Evolutionary conservation across 2,888 invertebrate species (phyloP).

Genomic region (Tachina lurida): DNA sequence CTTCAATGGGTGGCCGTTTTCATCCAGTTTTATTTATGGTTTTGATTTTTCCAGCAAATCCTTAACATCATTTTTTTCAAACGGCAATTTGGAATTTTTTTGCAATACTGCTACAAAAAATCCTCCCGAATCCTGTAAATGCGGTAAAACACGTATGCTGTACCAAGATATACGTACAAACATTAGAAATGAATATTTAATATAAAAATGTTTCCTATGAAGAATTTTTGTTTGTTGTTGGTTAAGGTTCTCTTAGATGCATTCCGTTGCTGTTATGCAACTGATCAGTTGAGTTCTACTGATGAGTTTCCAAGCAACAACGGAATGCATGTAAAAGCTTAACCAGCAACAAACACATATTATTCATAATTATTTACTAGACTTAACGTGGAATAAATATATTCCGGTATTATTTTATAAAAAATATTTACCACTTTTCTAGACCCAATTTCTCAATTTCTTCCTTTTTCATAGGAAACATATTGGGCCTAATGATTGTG

Average conservation of each 20-base stretch:
- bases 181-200: neutral
- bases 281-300: no score
- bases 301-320: no score
- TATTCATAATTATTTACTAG: no score
- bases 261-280: no score
- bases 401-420: neutral
- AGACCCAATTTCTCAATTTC: slow-evolving; percentile 87
- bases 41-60: slow-evolving; percentile 73
- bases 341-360: no score
- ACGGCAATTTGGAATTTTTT: slow-evolving; percentile 88
- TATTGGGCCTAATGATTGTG: slow-evolving; percentile 91
- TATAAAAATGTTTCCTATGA: no score
- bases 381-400: no score
- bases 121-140: slow-evolving; percentile 98
- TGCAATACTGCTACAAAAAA: slow-evolving; percentile 98
- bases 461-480: slow-evolving; percentile 93
- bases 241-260: no score
- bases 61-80: slow-evolving; percentile 84
- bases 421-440: slow-evolving; percentile 87
- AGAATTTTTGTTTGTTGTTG: no score
- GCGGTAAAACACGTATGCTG: slow-evolving; percentile 96
- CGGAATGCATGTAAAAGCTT: no score
- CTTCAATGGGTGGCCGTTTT: slow-evolving; percentile 76
- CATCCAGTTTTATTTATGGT: slow-evolving; percentile 75
- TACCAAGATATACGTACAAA: neutral